Percentiles rank a stretch among this genome's conserved stretches.
Evolutionary conservation across 2,113 vertebrate genomes (phyloP).

Genomic region (Notiomystis cincta): DNA sequence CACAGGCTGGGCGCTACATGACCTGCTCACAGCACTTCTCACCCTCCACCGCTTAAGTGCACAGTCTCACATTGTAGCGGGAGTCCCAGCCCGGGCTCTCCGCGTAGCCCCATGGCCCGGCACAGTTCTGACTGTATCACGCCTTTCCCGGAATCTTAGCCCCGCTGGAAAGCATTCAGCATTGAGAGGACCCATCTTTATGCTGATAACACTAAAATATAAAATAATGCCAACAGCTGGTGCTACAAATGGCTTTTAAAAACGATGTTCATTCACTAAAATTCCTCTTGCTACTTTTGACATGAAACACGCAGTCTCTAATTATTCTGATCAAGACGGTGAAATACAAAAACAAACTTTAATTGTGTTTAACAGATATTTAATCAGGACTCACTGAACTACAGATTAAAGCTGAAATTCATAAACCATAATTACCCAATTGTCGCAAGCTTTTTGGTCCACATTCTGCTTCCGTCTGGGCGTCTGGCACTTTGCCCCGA

Average conservation of each 20-base stretch:
- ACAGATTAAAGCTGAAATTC: constrained; percentile 89
- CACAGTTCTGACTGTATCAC: not conserved
- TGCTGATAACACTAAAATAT: constrained; percentile 84
- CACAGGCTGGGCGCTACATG: not conserved
- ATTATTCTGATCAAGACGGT: constrained; percentile 88
- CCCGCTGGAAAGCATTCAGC: constrained; percentile 75
- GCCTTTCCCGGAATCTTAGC: constrained; percentile 59
- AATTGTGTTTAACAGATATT: constrained; percentile 90
- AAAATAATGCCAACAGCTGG: constrained; percentile 87
- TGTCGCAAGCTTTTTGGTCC: constrained; percentile 86
- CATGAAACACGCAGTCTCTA: constrained; percentile 86
- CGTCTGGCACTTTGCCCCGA: constrained; percentile 84
- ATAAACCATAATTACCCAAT: constrained; percentile 89
- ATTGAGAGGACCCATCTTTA: constrained; percentile 79
- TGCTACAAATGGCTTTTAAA: constrained; percentile 87
- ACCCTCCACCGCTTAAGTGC: not conserved
- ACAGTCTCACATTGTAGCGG: not conserved
- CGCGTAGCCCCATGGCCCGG: not conserved
- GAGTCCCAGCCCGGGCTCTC: not conserved
- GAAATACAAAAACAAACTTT: constrained; percentile 90
- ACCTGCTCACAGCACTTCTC: not conserved
- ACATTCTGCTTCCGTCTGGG: constrained; percentile 84
- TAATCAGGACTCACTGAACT: constrained; percentile 88
- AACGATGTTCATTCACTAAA: constrained; percentile 85
- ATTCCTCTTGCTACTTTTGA: constrained; percentile 85